Evolutionary conservation across 2,797 vertebrate species (phyloP).

Genomic region (Brachyrhaphis roseni): DNA sequence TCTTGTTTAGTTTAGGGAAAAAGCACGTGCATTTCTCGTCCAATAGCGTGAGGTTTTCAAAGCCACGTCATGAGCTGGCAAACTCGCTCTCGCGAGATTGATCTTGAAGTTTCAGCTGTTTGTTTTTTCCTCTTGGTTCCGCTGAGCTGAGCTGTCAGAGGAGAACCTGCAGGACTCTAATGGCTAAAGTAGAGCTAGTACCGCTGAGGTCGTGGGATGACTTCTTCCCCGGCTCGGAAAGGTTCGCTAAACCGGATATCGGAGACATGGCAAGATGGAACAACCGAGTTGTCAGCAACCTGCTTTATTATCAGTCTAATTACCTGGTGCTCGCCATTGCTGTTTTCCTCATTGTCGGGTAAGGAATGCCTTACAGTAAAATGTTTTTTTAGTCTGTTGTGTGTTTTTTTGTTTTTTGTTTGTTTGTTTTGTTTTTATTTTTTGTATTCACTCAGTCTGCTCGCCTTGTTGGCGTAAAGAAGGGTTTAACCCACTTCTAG

Average conservation of each 20-base stretch:
- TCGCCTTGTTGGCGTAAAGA: not conserved
- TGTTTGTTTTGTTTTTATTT: no score
- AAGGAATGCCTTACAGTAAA: slow-evolving; percentile 52
- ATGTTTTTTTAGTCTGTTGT: not conserved
- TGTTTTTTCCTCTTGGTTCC: not conserved
- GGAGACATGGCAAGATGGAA: slow-evolving; percentile 91
- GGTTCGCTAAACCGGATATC: slow-evolving; percentile 87
- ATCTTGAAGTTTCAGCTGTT: not conserved
- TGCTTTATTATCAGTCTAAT: slow-evolving; percentile 96
- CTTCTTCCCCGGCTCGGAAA: slow-evolving; percentile 87
- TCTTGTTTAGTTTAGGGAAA: not conserved
- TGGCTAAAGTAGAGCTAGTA: slow-evolving; percentile 86
- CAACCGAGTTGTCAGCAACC: slow-evolving; percentile 92
- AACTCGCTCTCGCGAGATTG: not conserved
- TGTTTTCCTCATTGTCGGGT: slow-evolving; percentile 91
- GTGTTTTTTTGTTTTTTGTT: no score
- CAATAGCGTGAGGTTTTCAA: not conserved
- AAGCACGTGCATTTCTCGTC: not conserved
- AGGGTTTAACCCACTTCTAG: not conserved
- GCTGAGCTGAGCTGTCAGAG: not conserved
- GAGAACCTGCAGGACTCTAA: slow-evolving; percentile 31
- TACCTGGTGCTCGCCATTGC: slow-evolving; percentile 84
- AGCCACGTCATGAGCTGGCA: not conserved
- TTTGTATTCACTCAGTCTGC: no score
- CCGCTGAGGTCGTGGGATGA: slow-evolving; percentile 90